A percentile compares a stretch with the other conserved stretches of the same genome.
Evolutionary conservation across 2,888 invertebrate species (phyloP).

Genomic region (Lasioglossum leucozonium): DNA sequence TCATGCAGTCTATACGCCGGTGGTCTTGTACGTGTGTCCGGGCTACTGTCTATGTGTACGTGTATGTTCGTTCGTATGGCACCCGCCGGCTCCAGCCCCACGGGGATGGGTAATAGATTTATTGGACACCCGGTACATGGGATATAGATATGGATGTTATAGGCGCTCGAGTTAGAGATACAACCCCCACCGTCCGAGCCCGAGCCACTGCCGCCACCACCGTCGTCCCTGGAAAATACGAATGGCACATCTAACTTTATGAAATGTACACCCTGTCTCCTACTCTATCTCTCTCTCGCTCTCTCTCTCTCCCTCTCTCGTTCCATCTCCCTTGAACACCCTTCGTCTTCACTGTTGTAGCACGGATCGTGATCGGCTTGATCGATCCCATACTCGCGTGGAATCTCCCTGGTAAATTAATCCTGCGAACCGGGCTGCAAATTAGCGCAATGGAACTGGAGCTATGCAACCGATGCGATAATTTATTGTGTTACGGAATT

Average conservation of each 20-base stretch:
- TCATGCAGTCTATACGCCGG: conserved; percentile 60
- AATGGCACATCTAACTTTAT: conserved; percentile 77
- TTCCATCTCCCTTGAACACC: background rate
- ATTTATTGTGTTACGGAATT: no score
- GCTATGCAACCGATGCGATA: no score
- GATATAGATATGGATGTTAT: conserved; percentile 80
- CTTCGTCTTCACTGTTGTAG: background rate
- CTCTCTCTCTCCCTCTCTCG: background rate
- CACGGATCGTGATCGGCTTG: conserved; percentile 5
- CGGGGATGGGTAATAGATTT: conserved; percentile 84
- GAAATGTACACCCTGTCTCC: conserved; percentile 63
- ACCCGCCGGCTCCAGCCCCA: conserved; percentile 73
- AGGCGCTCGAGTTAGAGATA: conserved; percentile 77
- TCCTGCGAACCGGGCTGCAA: background rate
- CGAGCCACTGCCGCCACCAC: conserved; percentile 38
- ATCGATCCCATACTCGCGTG: background rate
- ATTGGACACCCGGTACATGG: conserved; percentile 82
- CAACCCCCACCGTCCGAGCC: conserved; percentile 65
- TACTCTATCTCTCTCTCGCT: conserved; percentile 1
- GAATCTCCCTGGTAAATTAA: background rate
- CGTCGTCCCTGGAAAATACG: conserved; percentile 70
- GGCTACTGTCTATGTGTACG: conserved; percentile 8
- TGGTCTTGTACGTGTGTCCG: conserved; percentile 33
- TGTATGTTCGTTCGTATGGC: conserved; percentile 61
- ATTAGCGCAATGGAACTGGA: background rate